Conservation (phyloP, 2,888 invertebrate species). For the Archaeoteleia sp. region DNA sequence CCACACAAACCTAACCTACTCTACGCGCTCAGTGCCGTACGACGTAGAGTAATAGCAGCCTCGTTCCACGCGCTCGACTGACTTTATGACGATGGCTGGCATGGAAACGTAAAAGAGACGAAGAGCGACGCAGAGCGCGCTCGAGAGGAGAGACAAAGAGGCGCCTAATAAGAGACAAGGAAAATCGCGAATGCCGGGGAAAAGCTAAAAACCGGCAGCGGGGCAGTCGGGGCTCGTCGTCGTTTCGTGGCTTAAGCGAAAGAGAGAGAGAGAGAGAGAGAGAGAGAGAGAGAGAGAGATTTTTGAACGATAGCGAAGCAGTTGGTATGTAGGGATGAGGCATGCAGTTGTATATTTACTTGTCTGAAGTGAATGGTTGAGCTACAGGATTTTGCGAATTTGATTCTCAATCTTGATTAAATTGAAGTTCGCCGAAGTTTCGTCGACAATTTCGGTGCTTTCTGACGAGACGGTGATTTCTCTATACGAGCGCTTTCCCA, state of each 20-base stretch:
- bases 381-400: constrained; percentile 16
- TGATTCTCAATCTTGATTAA: constrained; percentile 17
- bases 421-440: constrained; percentile 14
- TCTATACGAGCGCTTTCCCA: constrained; percentile 19
- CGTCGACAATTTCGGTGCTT: background rate
- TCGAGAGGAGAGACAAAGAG: constrained; percentile 34
- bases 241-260: constrained; percentile 11
- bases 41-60: constrained; percentile 53
- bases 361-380: constrained; percentile 1
- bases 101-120: constrained; percentile 65
- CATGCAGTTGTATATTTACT: constrained; percentile 7
- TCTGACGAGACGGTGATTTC: background rate
- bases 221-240: constrained; percentile 36
- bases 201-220: constrained; percentile 37
- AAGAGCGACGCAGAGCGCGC: constrained; percentile 36
- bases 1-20: constrained; percentile 51
- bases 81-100: constrained; percentile 72
- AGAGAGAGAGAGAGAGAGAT: constrained; percentile 57
- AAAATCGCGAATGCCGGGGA: constrained; percentile 28
- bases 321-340: constrained; percentile 33
- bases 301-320: constrained; percentile 52
- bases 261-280: too few relatives aligned
- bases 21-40: constrained; percentile 42
- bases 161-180: constrained; percentile 14
- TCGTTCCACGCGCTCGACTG: constrained; percentile 69